Conservation (phyloP, 2,888 invertebrate species). For the Andrena haemorrhoa region DNA sequence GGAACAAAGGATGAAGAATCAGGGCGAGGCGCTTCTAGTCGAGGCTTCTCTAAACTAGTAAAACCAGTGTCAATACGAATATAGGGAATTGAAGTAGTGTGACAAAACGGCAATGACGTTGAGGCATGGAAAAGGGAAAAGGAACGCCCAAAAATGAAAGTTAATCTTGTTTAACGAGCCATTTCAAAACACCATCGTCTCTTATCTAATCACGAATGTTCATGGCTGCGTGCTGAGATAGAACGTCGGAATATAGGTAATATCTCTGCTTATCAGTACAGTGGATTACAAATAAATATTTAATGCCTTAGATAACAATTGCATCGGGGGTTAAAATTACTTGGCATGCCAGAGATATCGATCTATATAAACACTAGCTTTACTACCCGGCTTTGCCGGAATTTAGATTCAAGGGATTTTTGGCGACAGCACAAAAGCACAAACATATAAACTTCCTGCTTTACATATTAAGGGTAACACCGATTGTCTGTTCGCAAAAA, state of each 20-base stretch:
- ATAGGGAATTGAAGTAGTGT: too few relatives aligned
- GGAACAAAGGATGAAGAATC: slow-evolving; percentile 22
- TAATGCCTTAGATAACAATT: slow-evolving; percentile 1
- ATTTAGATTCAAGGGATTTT: too few relatives aligned
- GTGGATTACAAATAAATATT: neutral
- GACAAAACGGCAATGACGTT: too few relatives aligned
- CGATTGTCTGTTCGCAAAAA: too few relatives aligned
- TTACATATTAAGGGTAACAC: too few relatives aligned
- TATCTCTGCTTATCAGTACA: neutral
- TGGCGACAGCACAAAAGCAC: too few relatives aligned
- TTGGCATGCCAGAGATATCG: neutral
- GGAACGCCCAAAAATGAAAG: neutral
- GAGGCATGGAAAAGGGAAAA: neutral
- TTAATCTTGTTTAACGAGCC: slow-evolving; percentile 5
- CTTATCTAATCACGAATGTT: slow-evolving; percentile 30
- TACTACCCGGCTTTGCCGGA: neutral
- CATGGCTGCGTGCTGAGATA: neutral
- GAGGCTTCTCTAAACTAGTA: neutral
- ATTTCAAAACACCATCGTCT: neutral
- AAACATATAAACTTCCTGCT: too few relatives aligned
- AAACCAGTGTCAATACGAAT: neutral
- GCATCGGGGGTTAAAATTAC: neutral
- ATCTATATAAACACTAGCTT: neutral
- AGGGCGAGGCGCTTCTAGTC: neutral
- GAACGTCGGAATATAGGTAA: neutral